Percentiles rank a stretch among this genome's conserved stretches.
phyloP scores from a whole-genome alignment of 2,113 vertebrate genomes.

The Amblyornis subalaris region DNA sequence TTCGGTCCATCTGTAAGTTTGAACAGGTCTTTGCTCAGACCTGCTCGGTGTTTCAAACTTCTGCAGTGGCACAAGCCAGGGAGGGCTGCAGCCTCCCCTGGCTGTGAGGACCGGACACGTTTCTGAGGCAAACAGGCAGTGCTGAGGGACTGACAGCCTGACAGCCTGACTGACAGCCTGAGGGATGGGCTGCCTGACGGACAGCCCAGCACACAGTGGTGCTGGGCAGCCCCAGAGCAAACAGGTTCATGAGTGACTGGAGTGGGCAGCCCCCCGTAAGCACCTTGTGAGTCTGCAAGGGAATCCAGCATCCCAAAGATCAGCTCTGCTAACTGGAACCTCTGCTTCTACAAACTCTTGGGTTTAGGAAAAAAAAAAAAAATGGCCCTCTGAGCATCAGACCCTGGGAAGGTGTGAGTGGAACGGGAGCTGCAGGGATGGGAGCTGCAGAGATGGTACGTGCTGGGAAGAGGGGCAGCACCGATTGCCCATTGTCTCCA shows the following conservation, averaged over 20 bases:
- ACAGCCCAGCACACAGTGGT: neutral
- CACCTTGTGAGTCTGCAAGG: neutral
- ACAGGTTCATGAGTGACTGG: neutral
- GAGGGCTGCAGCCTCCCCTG: neutral
- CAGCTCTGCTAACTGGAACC: neutral
- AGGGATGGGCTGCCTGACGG: neutral
- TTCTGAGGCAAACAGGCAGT: neutral
- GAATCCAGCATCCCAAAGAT: neutral
- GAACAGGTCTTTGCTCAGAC: neutral
- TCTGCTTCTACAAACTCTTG: neutral
- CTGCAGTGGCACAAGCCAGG: neutral
- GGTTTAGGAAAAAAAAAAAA: neutral
- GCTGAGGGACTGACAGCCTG: neutral
- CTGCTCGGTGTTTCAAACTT: fast-evolving
- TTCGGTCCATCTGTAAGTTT: neutral
- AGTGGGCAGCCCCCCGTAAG: neutral
- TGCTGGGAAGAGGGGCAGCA: neutral
- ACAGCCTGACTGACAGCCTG: neutral
- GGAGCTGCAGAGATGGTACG: neutral
- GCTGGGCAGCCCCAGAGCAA: neutral
- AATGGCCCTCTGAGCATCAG: neutral
- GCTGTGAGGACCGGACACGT: fast-evolving
- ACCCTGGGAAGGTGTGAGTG: neutral
- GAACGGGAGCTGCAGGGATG: neutral
- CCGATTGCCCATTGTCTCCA: neutral